Base-by-base conservation (phyloP, 2,113 vertebrate genomes). In the Paradoxurus hermaphroditus region DNA sequence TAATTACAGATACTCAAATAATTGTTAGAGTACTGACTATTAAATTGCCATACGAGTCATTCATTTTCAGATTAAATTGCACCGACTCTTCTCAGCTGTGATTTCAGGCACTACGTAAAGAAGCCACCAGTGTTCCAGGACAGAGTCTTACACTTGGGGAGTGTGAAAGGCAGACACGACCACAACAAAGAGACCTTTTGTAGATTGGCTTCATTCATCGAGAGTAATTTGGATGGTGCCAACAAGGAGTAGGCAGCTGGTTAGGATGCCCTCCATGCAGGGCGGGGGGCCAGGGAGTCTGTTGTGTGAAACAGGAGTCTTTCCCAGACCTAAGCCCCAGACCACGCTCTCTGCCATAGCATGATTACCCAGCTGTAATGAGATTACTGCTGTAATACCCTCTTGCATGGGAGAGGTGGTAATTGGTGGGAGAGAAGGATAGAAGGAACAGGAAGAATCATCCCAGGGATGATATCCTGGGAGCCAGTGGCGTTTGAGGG, bases 181-280 rank as follows among this genome's bases (percentile, higher is more conserved):
- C 41, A 79, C 85, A 95, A 96, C 92, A 97, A 97, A 97, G 95
- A 95, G 70, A 27, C 53, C 95, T 97, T 98, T 97, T 97, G 81
- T 98, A 41, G 65, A 73, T 18, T 56, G 86, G 65, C 92, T 94
- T 94, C 93, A 96, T 97, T 97, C 92, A 95, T 81, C 23, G 27
- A 79, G 46, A 92, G 77, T 81, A 91, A 88, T 96, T 95, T 98
- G 94, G 85, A 84, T 95, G 92, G 82, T 98, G 96, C 95, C 84
- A 94, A 75, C 56, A 75, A 97, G 92, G 82, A 96, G 67, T 36
- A 65, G 92, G 97, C 96, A 98, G 94, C 96, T 97, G 97, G 81
- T 97, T 92, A 25, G 63, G 85, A 79, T 96, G 97, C 92, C 92
- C 36, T 96, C 31, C 3, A 15, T 56, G 81, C 18, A 59, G 53